A percentile compares a stretch with the other conserved stretches of the same genome.
Conservation (phyloP, 2,797 vertebrate species). For the Smutsia gigantea region DNA sequence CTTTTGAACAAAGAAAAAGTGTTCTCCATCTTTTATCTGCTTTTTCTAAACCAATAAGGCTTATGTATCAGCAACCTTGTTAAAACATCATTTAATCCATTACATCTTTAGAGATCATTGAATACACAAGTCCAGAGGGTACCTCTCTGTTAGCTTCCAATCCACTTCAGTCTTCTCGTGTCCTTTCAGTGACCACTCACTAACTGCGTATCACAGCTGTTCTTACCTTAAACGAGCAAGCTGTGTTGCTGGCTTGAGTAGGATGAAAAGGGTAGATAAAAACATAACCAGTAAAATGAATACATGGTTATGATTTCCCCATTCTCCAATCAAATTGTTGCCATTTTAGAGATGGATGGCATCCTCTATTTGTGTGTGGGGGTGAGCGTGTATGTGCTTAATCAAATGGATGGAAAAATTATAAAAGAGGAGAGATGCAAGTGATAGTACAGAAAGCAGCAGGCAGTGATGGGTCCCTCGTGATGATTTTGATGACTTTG, state of each 20-base stretch:
- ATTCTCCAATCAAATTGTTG: conserved; percentile 41
- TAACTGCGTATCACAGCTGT: neutral
- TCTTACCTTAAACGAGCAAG: conserved; percentile 39
- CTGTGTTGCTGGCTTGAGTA: conserved; percentile 23
- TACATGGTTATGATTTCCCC: neutral
- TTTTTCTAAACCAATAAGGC: conserved; percentile 68
- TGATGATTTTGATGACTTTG: conserved; percentile 83
- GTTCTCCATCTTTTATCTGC: conserved; percentile 69
- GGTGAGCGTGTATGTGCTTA: neutral
- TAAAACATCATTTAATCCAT: conserved; percentile 79
- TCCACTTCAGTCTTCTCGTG: conserved; percentile 66
- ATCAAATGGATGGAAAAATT: conserved; percentile 53
- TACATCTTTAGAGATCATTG: conserved; percentile 72
- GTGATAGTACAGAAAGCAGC: conserved; percentile 65
- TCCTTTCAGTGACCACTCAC: conserved; percentile 7
- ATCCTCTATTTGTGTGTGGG: neutral
- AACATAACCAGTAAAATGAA: conserved; percentile 2
- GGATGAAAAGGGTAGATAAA: conserved; percentile 39
- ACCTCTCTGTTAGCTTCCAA: conserved; percentile 66
- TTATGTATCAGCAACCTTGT: conserved; percentile 76
- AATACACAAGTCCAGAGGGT: conserved; percentile 72
- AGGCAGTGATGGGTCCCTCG: conserved; percentile 74
- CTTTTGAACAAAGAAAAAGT: conserved; percentile 71
- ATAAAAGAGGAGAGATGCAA: conserved; percentile 42
- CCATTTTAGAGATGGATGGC: conserved; percentile 53